These are phyloP conservation scores for Coptodon rendalli DNA, from an alignment of 2,113 vertebrate genomes.

Conservation along the genomic window DNA sequence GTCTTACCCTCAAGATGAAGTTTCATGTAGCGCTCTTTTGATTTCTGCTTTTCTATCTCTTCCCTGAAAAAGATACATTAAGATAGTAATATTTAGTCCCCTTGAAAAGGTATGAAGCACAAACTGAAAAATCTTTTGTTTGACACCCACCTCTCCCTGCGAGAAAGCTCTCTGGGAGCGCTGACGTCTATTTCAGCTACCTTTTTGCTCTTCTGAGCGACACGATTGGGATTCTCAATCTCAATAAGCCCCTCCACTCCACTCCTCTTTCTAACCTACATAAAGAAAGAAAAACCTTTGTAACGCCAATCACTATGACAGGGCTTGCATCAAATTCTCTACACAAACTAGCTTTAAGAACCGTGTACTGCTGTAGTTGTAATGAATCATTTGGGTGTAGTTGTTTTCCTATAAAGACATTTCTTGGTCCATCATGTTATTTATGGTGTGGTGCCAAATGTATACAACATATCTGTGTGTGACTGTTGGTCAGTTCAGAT, in stretches of 20 bases:
- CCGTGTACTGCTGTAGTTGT: background rate
- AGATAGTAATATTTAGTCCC: background rate
- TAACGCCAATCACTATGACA: background rate
- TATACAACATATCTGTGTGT: background rate
- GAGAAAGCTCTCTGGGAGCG: constrained; percentile 71
- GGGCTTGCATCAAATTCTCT: background rate
- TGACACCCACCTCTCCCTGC: constrained; percentile 70
- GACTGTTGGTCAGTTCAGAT: background rate
- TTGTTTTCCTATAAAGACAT: background rate
- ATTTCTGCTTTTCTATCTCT: constrained; percentile 80
- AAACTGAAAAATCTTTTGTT: background rate
- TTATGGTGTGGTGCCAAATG: background rate
- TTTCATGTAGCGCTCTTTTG: constrained; percentile 78
- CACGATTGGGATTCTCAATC: constrained; percentile 78
- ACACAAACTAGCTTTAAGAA: background rate
- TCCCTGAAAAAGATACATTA: constrained; percentile 53
- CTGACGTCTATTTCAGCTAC: constrained; percentile 65
- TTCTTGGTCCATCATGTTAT: background rate
- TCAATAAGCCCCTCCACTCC: constrained; percentile 77
- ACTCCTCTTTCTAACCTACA: constrained; percentile 64
- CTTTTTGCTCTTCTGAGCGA: constrained; percentile 76
- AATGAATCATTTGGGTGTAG: background rate
- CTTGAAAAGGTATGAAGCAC: background rate
- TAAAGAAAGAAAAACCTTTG: background rate
- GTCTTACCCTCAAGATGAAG: constrained; percentile 79